These are phyloP conservation scores for Ophion ellenae DNA, from an alignment of 2,888 invertebrate genomes.

Conservation along the genomic window DNA sequence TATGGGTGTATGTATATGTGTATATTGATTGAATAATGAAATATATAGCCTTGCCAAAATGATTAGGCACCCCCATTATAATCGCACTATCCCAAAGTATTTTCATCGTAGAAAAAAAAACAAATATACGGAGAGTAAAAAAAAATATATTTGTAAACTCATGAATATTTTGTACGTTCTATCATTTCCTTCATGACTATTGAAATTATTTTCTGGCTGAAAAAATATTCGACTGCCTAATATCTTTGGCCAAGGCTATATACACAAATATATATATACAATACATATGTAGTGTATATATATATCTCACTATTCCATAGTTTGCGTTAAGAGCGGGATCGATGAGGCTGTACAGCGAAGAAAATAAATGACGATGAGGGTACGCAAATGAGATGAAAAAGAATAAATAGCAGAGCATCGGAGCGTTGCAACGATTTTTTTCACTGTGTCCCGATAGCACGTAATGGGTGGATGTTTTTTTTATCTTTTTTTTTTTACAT, in stretches of 20 bases:
- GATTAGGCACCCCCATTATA: not conserved
- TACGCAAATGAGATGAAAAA: not conserved
- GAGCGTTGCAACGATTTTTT: slow-evolving; percentile 17
- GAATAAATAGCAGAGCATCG: slow-evolving; percentile 25
- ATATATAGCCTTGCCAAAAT: slow-evolving; percentile 1
- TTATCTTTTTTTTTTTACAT: slow-evolving; percentile 41
- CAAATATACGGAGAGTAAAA: not conserved
- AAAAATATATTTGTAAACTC: not conserved
- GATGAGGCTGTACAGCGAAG: slow-evolving; percentile 50
- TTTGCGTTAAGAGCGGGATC: slow-evolving; percentile 20
- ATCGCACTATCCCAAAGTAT: too few relatives aligned
- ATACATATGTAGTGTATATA: slow-evolving; percentile 9
- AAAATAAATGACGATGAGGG: not conserved
- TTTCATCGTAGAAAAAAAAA: not conserved
- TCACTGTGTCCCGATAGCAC: slow-evolving; percentile 21
- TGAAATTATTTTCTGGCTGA: not conserved
- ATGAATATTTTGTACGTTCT: not conserved
- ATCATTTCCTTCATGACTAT: not conserved
- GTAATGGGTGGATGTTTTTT: slow-evolving; percentile 48
- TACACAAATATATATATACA: not conserved
- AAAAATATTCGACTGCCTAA: not conserved
- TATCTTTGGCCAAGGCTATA: not conserved
- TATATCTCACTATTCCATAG: slow-evolving; percentile 25
- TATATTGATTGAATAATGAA: slow-evolving; percentile 7
- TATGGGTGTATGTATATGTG: not conserved